Base-by-base conservation (phyloP, 1,140 invertebrate genomes). In the Bombus difficillimus region DNA sequence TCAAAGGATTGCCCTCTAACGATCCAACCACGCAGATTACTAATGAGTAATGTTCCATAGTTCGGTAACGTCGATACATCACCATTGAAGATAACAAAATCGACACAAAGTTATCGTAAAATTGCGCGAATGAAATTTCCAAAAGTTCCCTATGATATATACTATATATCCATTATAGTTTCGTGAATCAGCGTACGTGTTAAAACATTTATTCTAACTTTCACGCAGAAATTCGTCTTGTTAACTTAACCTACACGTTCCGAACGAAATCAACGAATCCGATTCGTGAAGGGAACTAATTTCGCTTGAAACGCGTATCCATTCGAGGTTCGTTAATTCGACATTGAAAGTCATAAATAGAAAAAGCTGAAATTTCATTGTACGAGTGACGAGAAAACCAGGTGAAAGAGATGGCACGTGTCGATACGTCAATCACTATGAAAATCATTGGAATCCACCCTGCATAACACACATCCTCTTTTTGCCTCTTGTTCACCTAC, bases 371-470 rank as follows among this genome's bases (percentile, higher is more conserved):
- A 88, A 85, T 85, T 81, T 75, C 34, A 78, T 71, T 73, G 84
- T 77, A 64, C 77, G 80, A 77, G 80, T 81, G 76, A 87, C 72
- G 81, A 86, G 57, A 83, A 86, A 83, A 72, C 85, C 86, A 47
- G 85, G 41, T 57, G 85, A 83, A 74, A 84, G 81, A 79, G 86
- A 88, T 89, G 74, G 47, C 77, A 85, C 71, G 66, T 90, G 78
- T 87, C 85, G 86, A 89, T 91, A 91, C 25, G 90, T 89, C 88
- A 89, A 89, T 87, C 85, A 89, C 68, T 73, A 32, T 78, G 47
- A 64, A 86, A 81, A 88, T 89, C 47, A 68, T 79, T 85, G 84
- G 68, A 85, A 88, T 73, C 78, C 77, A 69, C 57, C 12, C 59
- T 81, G 73, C 32, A 69, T 77, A 83, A 69, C 43, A 32, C 41